Base-by-base conservation (phyloP, 2,113 vertebrate species). In the Glareola pratincola region DNA sequence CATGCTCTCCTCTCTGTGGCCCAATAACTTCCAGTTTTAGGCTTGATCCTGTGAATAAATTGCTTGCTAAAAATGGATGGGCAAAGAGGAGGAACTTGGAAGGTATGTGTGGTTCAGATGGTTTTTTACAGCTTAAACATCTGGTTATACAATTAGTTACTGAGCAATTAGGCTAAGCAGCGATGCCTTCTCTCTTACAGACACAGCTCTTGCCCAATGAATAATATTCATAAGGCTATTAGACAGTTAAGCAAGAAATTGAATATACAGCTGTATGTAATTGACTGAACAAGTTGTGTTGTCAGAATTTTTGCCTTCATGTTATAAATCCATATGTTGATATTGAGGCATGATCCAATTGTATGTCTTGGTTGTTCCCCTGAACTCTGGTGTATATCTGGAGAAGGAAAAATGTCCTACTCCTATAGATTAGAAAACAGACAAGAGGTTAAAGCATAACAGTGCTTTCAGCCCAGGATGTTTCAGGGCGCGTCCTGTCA, bases 311-410 rank as follows among this genome's bases (percentile, higher is more conserved):
- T 21, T 36, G 34, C 17, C 23, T 8, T 4, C 2, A 53, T 5
- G 2, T 9, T 76, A 19, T 21, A 43, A 85, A 69, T 13, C 15
- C 15, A 8, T 14, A 0, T 32, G 9, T 26, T 41, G 26, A 1
- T n/a, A 7, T 11, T 18, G 27, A 7, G 14, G 19, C 22, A 5
- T 1, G 14, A 16, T 8, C 36, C 13, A 59, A 45, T 14, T 24
- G 6, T 11, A 5, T 17, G 34, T 10, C 3, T n/a, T 9, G 5
- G 18, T 41, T 32, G 16, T 14, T 27, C 14, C 21, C 10, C 19
- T 47, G 36, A 24, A 34, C 10, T 5, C 18, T 6, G 22, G 21
- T 1, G 0, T 5, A 2, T 8, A 14, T 29, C 30, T 32, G 29
- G 47, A 26, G 29, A 54, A 43, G 56, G 18, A 64, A 37, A 62